Base-by-base conservation (phyloP, 2,888 invertebrate genomes). In the Melieria omissa region DNA sequence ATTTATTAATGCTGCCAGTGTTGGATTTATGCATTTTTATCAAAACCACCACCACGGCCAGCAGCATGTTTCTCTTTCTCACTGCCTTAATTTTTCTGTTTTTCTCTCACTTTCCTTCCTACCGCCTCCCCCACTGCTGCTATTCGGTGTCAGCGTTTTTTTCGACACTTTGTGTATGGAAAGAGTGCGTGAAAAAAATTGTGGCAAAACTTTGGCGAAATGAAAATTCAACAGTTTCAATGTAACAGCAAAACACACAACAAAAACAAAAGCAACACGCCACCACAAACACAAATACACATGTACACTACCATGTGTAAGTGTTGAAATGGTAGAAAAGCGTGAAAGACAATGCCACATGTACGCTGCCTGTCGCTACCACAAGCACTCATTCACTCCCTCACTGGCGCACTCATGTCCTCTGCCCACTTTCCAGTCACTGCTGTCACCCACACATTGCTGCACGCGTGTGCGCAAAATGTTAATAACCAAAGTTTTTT, bases 1-100 rank as follows among this genome's bases (percentile, higher is more conserved):
- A 61, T 61, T 61, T 44, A 61, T 61, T 61, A 61, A 61, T 61
- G 61, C 44, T 61, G 8, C 44, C 44, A 10, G n/a, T 9, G 12
- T 16, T 61, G 14, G 14, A 10, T 9, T 14, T 29, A 14, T 12
- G 58, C 5, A 29, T 58, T 29, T 58, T 16, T 41, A 29, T 3
- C 29, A 29, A 29, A 29, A 29, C 29, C 29, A 29, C 29, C 29
- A 29, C 29, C 29, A 29, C 29, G 29, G 1, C 16, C 16, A 16
- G 16, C 16, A 1, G 29, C 29, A 3, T 47, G 45, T 60, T 3
- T 60, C 10, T 41, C 12, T 9, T 49, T 49, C 12, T 3, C 10
- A 10, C 12, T 49, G 9, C 49, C 14, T 14, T 8, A 6, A 5
- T n/a, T 52, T 52, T 52, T 52, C 8, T 52, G 52, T 52, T 52